A percentile compares a stretch with the other conserved stretches of the same genome.
Evolutionary conservation across 2,113 vertebrate genomes (phyloP).

Genomic region (Pristiophorus japonicus): DNA sequence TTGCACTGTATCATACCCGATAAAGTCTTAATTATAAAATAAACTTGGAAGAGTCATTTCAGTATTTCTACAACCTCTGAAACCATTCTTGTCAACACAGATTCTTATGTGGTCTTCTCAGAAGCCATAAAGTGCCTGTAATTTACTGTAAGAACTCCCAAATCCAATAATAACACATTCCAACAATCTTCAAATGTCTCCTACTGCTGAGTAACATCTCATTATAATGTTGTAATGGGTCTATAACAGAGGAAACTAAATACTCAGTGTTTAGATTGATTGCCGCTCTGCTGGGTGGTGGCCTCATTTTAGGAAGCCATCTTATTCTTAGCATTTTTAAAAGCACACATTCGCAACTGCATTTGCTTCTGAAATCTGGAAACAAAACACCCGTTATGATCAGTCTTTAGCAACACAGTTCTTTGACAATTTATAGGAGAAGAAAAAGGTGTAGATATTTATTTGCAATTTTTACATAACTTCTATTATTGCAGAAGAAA

Average conservation of each 20-base stretch:
- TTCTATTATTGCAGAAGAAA: neutral
- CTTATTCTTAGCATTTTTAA: neutral
- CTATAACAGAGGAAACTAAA: neutral
- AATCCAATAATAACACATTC: neutral
- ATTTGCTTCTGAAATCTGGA: neutral
- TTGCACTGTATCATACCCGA: neutral
- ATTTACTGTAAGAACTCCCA: neutral
- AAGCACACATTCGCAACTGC: neutral
- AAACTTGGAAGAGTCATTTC: neutral
- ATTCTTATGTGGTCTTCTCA: neutral
- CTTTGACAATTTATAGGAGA: neutral
- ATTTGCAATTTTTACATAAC: neutral
- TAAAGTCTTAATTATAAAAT: neutral
- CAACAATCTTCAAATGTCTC: neutral
- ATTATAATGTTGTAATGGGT: neutral
- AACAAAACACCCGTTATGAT: neutral
- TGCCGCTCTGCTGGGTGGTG: neutral
- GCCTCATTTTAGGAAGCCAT: neutral
- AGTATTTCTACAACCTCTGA: neutral
- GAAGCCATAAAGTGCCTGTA: neutral
- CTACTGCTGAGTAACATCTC: neutral
- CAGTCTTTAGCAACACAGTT: neutral
- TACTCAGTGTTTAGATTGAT: neutral
- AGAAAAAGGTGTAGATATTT: neutral
- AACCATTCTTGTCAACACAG: neutral